These are phyloP conservation scores for Arion vulgaris DNA, from an alignment of 1,140 invertebrate genomes.

Conservation along the genomic window DNA sequence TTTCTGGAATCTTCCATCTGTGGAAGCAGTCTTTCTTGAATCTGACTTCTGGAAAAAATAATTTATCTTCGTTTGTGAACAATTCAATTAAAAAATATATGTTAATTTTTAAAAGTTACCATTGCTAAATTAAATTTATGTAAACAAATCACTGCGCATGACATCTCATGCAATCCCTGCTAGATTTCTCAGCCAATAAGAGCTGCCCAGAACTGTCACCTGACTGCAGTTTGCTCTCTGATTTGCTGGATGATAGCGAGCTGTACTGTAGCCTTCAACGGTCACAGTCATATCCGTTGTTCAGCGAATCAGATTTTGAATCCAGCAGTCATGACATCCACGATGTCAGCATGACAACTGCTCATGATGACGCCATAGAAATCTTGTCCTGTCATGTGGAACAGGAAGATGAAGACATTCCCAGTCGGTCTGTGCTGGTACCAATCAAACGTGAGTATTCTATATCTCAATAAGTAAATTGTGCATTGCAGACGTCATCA, in stretches of 20 bases:
- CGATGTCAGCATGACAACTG: background rate
- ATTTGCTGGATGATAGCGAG: background rate
- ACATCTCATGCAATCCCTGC: background rate
- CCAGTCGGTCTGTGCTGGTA: background rate
- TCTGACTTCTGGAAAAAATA: too few species aligned
- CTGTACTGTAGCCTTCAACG: background rate
- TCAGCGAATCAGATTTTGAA: background rate
- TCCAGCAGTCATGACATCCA: background rate
- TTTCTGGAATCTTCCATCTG: too few species aligned
- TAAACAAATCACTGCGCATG: background rate
- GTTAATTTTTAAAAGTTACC: too few species aligned
- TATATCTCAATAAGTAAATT: too few species aligned
- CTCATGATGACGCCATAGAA: background rate
- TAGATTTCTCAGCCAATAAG: constrained; percentile 7
- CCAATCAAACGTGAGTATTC: background rate
- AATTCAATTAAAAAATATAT: too few species aligned
- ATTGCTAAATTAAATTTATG: too few species aligned
- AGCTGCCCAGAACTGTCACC: constrained; percentile 2
- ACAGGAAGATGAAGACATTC: background rate
- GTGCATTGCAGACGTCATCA: too few species aligned
- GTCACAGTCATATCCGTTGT: background rate
- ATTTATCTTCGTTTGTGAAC: too few species aligned
- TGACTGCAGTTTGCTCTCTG: background rate
- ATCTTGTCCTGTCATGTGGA: background rate
- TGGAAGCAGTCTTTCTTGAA: too few species aligned